phyloP scores from a whole-genome alignment of 2,888 invertebrate genomes.

The Cosmopolites sordidus region DNA sequence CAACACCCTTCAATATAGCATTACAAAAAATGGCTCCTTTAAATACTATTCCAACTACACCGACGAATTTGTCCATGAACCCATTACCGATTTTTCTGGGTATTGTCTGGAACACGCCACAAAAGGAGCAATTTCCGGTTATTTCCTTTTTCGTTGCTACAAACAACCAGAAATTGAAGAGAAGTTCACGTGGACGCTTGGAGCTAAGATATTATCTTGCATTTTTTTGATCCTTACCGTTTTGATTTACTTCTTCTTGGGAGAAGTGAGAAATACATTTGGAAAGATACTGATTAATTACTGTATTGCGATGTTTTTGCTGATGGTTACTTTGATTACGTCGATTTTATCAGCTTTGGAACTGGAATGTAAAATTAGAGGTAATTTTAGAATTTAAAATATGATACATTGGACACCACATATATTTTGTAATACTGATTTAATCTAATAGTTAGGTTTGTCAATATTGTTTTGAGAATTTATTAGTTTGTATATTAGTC shows the following conservation, averaged over 20 bases:
- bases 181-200: conserved; percentile 32
- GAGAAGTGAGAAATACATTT: conserved; percentile 34
- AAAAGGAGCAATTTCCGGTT: conserved; percentile 19
- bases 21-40: conserved; percentile 28
- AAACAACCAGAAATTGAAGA: conserved; percentile 1
- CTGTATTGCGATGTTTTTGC: conserved; percentile 30
- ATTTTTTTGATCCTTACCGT: conserved; percentile 33
- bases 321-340: conserved; percentile 30
- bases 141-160: conserved; percentile 29
- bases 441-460: too few species aligned
- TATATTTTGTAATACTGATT: too few species aligned
- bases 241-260: conserved; percentile 32
- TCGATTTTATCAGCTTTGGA: conserved; percentile 16
- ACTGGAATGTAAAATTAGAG: conserved; percentile 27
- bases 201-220: conserved; percentile 34
- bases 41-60: conserved; percentile 18
- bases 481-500: too few species aligned
- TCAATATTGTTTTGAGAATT: too few species aligned
- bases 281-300: conserved; percentile 39
- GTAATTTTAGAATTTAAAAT: too few species aligned
- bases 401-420: too few species aligned
- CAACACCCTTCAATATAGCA: conserved; percentile 24
- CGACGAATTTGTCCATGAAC: conserved; percentile 14
- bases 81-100: conserved; percentile 17
- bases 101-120: conserved; percentile 33